A percentile compares a stretch with the other conserved stretches of the same genome.
Evolutionary conservation across 2,888 invertebrate genomes (phyloP).

Genomic region (Belgica antarctica): DNA sequence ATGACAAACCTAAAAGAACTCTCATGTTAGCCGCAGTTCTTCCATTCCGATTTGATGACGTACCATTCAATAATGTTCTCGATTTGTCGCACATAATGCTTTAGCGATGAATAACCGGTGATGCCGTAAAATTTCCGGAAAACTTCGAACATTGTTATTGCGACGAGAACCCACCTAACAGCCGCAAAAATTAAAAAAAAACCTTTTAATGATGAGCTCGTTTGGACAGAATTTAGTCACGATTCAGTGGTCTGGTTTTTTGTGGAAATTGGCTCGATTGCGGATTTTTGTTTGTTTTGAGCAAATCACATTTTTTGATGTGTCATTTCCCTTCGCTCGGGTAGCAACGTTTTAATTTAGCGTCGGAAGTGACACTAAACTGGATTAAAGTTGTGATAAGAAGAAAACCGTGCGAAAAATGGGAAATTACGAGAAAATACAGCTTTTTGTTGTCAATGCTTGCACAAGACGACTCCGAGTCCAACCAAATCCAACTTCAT

Average conservation of each 20-base stretch:
- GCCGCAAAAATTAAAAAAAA: not conserved
- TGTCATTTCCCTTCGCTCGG: conserved; percentile 22
- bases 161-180: conserved; percentile 65
- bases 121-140: conserved; percentile 78
- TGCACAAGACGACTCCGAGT: no score
- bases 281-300: conserved; percentile 4
- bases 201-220: not conserved
- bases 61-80: conserved; percentile 88
- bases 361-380: no score
- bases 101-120: conserved; percentile 76
- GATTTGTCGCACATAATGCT: conserved; percentile 76
- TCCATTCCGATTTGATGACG: no score
- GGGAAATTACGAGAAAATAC: no score
- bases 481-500: no score
- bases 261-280: no score
- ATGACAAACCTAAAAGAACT: no score
- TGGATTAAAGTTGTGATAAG: no score
- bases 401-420: no score
- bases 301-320: not conserved
- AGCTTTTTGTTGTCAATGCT: no score
- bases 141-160: conserved; percentile 76
- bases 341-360: not conserved
- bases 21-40: no score
- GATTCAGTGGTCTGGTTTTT: not conserved
- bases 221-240: not conserved